A percentile compares a stretch with the other conserved stretches of the same genome.
Evolutionary conservation across 2,113 vertebrate species (phyloP).

Genomic region (Gallinago jamesoni): DNA sequence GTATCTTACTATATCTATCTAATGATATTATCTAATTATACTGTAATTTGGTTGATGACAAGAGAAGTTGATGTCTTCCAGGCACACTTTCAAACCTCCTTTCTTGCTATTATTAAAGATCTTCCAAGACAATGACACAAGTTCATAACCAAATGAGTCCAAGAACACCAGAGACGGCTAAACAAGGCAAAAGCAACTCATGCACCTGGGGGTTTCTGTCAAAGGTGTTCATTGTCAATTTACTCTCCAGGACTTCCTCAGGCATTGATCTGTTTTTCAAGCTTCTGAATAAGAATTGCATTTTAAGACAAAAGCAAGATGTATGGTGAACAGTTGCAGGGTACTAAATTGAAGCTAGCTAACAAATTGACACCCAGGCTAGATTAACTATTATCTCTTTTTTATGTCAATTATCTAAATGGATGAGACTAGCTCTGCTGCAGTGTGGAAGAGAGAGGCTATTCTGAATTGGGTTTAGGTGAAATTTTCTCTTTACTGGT

Average conservation of each 20-base stretch:
- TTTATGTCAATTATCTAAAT: not conserved
- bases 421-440: not conserved
- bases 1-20: not conserved
- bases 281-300: not conserved
- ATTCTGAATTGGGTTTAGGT: not conserved
- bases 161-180: not conserved
- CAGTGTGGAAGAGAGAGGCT: not conserved
- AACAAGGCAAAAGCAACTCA: not conserved
- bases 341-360: not conserved
- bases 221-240: not conserved
- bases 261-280: not conserved
- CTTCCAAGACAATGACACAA: not conserved
- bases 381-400: not conserved
- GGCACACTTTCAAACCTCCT: conserved; percentile 10
- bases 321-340: not conserved
- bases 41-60: conserved; percentile 22
- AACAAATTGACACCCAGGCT: not conserved
- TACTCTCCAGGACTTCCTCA: not conserved
- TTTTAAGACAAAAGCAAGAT: not conserved
- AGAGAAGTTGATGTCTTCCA: conserved; percentile 40
- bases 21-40: not conserved
- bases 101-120: conserved; percentile 46
- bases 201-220: not conserved
- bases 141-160: not conserved
- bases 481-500: not conserved